Base-by-base conservation (phyloP, 2,888 invertebrate genomes). In the Suillia variegata region DNA sequence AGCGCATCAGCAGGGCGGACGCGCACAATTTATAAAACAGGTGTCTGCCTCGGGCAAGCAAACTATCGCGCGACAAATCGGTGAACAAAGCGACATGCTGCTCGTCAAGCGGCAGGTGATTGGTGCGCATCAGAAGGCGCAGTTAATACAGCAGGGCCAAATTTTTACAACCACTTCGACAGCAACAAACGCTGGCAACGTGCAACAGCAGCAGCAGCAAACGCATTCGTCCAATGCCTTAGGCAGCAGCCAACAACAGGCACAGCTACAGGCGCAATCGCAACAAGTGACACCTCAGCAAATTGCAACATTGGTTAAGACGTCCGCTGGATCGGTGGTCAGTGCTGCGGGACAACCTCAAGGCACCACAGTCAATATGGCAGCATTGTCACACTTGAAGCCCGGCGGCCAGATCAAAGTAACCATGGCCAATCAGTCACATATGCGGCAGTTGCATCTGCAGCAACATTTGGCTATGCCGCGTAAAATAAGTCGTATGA, bases 391-490 rank as follows among this genome's bases (percentile, higher is more conserved):
- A 0, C 81, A 82, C 61, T 69, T 82, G 1, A 82, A 82, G 50
- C 80, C 82, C 0, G 81, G 81, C 26, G 80, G 82, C 1, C 82
- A 82, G 62, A 79, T 82, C 12, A 82, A 82, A 65, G 84, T 86
- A 1, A 84, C 87, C 20, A 83, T 87, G 54, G 85, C 86, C 0
- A 87, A 87, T 38, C 84, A 87, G 0, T 87, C 87, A 63, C 89
- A 89, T 67, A 84, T 90, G 62, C 83, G 89, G 1, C 89, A 89
- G 65, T 71, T 89, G 45, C 85, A 87, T 47, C 78, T 88, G 62
- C 88, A 87, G 65, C 74, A 77, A 38, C 86, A 87, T 61, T 84
- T 84, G 70, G 79, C 85, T 2, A 76, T 88, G 69, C 77, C 87
- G 65, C 84, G 87, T 26, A 87, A 87, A 74, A 83, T 83, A 1